Percentiles rank a stretch among this genome's conserved stretches.
Conservation (phyloP, 2,888 invertebrate species). For the Heterodera filipjevi region DNA sequence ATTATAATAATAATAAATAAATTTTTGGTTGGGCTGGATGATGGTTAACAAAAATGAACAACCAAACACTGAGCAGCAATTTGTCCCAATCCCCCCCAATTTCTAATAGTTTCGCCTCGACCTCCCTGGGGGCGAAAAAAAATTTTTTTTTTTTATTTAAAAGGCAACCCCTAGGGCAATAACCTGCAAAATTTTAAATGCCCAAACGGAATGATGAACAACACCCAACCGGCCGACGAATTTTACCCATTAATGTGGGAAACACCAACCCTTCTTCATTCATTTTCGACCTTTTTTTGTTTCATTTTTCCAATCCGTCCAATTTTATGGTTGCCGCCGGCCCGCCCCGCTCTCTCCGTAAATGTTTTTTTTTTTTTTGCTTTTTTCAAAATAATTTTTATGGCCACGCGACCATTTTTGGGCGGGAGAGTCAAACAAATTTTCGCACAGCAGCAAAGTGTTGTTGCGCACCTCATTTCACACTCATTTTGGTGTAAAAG, state of each 20-base stretch:
- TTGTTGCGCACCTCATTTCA: no score
- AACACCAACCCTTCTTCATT: background rate
- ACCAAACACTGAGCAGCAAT: background rate
- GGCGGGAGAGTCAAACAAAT: background rate
- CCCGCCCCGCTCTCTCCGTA: background rate
- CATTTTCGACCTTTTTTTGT: background rate
- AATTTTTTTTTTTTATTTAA: background rate
- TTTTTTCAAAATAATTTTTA: conserved; percentile 1
- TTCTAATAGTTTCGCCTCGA: background rate
- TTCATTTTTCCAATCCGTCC: conserved; percentile 4
- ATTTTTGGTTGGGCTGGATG: background rate
- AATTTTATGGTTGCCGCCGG: conserved; percentile 1
- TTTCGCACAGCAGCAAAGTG: no score
- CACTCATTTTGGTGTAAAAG: no score
- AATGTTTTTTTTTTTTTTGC: background rate
- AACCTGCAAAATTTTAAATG: background rate
- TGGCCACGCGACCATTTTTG: conserved; percentile 4
- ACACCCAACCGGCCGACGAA: background rate
- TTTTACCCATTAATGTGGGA: background rate
- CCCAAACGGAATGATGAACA: background rate
- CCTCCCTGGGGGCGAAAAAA: background rate
- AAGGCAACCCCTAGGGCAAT: background rate
- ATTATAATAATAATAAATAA: no score
- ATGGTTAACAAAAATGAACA: background rate
- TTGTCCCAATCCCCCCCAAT: background rate